Conservation (phyloP, 2,888 invertebrate species). For the Tetranychus piercei region DNA sequence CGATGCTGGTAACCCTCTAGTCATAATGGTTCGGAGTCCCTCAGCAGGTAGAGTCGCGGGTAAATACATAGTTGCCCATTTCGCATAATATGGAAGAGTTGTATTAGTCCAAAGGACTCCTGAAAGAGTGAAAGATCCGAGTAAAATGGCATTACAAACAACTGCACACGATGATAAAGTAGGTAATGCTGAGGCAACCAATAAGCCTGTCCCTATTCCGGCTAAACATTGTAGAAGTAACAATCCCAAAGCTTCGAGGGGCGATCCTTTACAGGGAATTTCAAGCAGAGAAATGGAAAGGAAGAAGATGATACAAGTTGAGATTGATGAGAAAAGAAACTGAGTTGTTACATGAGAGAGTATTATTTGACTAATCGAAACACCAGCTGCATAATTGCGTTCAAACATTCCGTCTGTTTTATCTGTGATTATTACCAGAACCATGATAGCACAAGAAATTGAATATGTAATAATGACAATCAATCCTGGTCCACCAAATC, state of each 20-base stretch:
- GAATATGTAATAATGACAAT: conserved; percentile 12
- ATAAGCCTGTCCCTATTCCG: neutral
- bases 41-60: conserved; percentile 63
- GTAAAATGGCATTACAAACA: conserved; percentile 8
- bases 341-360: neutral
- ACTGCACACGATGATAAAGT: neutral
- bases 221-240: conserved; percentile 65
- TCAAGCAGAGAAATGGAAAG: neutral
- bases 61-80: conserved; percentile 48
- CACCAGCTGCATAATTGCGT: conserved; percentile 11
- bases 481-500: conserved; percentile 11
- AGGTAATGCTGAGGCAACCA: neutral
- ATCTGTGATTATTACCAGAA: conserved; percentile 2
- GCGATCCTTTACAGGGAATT: conserved; percentile 36
- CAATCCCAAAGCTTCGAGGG: conserved; percentile 60
- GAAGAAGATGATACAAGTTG: neutral
- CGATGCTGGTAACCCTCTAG: conserved; percentile 50
- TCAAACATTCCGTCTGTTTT: conserved; percentile 13
- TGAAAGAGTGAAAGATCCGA: conserved; percentile 29
- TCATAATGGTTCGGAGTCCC: conserved; percentile 53
- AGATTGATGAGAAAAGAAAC: conserved; percentile 1
- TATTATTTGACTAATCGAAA: conserved; percentile 9
- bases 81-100: conserved; percentile 68
- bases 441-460: conserved; percentile 12
- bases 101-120: conserved; percentile 93